These are phyloP conservation scores for Oscheius myriophilus DNA, from an alignment of 2,888 invertebrate species.

Conservation along the genomic window DNA sequence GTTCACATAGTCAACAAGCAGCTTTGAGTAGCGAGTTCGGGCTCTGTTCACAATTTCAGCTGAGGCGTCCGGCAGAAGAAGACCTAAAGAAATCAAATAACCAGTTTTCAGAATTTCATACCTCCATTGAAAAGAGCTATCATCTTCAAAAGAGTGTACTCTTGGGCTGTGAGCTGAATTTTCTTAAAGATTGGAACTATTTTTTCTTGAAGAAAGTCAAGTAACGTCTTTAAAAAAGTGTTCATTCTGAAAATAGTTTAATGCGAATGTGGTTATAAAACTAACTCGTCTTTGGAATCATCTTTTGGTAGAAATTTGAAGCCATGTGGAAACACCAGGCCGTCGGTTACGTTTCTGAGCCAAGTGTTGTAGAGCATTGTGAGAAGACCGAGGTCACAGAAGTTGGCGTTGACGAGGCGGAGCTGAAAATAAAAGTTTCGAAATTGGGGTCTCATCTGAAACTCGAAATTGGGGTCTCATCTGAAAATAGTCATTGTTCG, in stretches of 20 bases:
- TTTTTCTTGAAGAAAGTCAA: constrained; percentile 9
- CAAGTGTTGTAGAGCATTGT: constrained; percentile 28
- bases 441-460: background rate
- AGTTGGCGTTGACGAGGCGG: constrained; percentile 7
- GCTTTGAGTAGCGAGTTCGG: constrained; percentile 2
- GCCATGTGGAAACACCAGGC: constrained; percentile 20
- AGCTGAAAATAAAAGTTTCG: constrained; percentile 10
- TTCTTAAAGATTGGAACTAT: constrained; percentile 8
- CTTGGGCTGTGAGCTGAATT: constrained; percentile 11
- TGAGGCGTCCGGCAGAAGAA: constrained; percentile 6
- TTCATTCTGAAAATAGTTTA: constrained; percentile 3
- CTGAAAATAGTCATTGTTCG: background rate
- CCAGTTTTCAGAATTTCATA: background rate
- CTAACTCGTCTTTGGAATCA: constrained; percentile 19
- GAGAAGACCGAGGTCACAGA: constrained; percentile 13
- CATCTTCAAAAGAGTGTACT: constrained; percentile 22
- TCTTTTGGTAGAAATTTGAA: background rate
- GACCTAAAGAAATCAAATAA: constrained; percentile 4
- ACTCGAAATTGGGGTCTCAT: background rate
- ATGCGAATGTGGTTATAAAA: background rate
- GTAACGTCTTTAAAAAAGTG: background rate
- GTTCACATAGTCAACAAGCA: constrained; percentile 16
- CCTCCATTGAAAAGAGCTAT: constrained; percentile 18
- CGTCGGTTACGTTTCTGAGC: constrained; percentile 1
- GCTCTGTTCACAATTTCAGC: constrained; percentile 7